Evolutionary conservation across 1,140 invertebrate species (phyloP).

Genomic region (Ptiloglossa arizonensis): DNA sequence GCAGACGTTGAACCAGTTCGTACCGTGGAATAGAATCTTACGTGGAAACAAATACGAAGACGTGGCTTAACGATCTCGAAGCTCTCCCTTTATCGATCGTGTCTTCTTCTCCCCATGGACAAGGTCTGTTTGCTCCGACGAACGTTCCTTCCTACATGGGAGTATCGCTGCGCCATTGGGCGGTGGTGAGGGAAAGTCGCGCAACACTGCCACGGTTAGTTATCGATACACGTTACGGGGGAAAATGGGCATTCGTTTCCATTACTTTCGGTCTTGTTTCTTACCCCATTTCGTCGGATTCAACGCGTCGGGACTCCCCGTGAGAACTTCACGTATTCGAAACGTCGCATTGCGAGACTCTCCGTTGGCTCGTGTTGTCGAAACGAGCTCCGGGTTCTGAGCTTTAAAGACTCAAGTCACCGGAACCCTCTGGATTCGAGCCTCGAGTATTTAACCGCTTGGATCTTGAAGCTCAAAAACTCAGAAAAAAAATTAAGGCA

Average conservation of each 20-base stretch:
- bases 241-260: not conserved
- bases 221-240: not conserved
- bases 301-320: too few relatives aligned
- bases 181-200: slow-evolving; percentile 11
- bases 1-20: not conserved
- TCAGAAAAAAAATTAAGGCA: too few relatives aligned
- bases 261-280: not conserved
- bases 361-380: too few relatives aligned
- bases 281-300: too few relatives aligned
- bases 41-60: not conserved
- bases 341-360: too few relatives aligned
- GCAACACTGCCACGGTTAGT: not conserved
- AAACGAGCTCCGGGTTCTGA: too few relatives aligned
- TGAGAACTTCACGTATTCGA: too few relatives aligned
- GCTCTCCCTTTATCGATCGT: slow-evolving; percentile 54
- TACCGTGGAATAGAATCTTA: not conserved
- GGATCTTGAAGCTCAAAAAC: too few relatives aligned
- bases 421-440: too few relatives aligned
- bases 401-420: too few relatives aligned
- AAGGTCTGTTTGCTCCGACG: slow-evolving; percentile 49
- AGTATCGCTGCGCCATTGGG: not conserved
- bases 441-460: too few relatives aligned
- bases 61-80: slow-evolving; percentile 26
- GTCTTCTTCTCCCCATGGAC: slow-evolving; percentile 14
- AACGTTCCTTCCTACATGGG: slow-evolving; percentile 13